Percentiles rank a stretch among this genome's conserved stretches.
Evolutionary conservation across 2,888 invertebrate genomes (phyloP).

Genomic region (Plutella xylostella): DNA sequence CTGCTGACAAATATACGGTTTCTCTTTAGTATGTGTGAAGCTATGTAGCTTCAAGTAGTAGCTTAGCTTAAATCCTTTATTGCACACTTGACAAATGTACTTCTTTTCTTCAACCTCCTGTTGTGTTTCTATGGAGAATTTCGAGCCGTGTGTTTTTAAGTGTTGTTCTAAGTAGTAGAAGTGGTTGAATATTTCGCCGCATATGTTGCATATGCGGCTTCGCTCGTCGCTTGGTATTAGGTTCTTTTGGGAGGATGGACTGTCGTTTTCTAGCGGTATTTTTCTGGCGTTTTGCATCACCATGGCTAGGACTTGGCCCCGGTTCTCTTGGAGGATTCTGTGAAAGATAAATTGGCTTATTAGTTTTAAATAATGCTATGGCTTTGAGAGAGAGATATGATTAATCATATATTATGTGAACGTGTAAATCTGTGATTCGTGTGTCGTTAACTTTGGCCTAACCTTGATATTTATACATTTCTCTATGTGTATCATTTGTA

Average conservation of each 20-base stretch:
- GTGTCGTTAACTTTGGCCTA: background rate
- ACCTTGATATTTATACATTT: too few species aligned
- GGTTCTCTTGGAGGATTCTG: conserved; percentile 52
- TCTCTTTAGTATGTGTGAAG: conserved; percentile 56
- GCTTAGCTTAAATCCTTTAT: conserved; percentile 52
- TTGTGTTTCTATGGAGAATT: conserved; percentile 33
- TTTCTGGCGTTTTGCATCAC: conserved; percentile 54
- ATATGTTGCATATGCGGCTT: conserved; percentile 54
- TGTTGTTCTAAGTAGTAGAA: conserved; percentile 59
- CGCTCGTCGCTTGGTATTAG: conserved; percentile 38
- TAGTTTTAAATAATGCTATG: too few species aligned
- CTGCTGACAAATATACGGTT: conserved; percentile 55
- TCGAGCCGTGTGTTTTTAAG: conserved; percentile 49
- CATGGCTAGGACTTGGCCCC: conserved; percentile 53
- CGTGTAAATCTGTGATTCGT: background rate
- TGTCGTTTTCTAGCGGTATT: conserved; percentile 30
- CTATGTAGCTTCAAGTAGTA: conserved; percentile 56
- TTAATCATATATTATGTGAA: too few species aligned
- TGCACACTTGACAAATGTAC: conserved; percentile 45
- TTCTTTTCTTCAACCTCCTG: conserved; percentile 32
- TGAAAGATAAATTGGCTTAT: background rate
- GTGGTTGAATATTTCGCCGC: conserved; percentile 54
- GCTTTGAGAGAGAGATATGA: too few species aligned
- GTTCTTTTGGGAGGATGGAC: conserved; percentile 17
- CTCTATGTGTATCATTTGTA: too few species aligned